These are phyloP conservation scores for Drosophila fungiperda DNA, from an alignment of 2,888 invertebrate genomes.

Conservation along the genomic window DNA sequence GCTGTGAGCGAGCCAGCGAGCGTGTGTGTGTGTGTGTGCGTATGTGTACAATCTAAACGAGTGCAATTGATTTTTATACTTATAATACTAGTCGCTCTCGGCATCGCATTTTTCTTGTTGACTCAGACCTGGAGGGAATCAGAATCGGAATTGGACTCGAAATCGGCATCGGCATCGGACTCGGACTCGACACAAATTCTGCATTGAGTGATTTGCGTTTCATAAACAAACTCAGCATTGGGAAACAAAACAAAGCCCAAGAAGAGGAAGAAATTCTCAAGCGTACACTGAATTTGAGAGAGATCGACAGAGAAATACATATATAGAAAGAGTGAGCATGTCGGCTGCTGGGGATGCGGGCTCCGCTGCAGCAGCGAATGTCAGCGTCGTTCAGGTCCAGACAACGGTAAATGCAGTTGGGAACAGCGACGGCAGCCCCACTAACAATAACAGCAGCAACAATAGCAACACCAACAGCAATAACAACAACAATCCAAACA, in stretches of 20 bases:
- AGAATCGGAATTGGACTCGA: constrained; percentile 27
- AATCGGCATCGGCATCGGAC: constrained; percentile 28
- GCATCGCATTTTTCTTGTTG: constrained; percentile 24
- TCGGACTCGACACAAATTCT: constrained; percentile 9
- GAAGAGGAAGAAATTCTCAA: constrained; percentile 4
- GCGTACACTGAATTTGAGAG: neutral
- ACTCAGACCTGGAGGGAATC: constrained; percentile 23
- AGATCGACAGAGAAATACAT: neutral
- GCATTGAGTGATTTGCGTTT: constrained; percentile 41
- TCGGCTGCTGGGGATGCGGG: constrained; percentile 54
- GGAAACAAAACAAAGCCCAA: constrained; percentile 19
- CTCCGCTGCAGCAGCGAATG: constrained; percentile 40
- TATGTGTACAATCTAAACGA: constrained; percentile 63
- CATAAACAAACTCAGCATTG: constrained; percentile 52
- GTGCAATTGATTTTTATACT: constrained; percentile 63
- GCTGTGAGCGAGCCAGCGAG: constrained; percentile 20
- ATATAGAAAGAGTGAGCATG: constrained; percentile 31
- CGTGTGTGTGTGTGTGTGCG: constrained; percentile 27
- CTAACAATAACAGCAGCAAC: constrained; percentile 24
- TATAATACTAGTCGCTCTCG: constrained; percentile 46
- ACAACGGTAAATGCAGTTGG: constrained; percentile 41
- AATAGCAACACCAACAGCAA: constrained; percentile 15
- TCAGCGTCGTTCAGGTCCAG: constrained; percentile 46
- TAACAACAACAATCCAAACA: constrained; percentile 7
- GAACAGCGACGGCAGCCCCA: constrained; percentile 30